These are phyloP conservation scores for Lepidotrigona ventralis DNA, from an alignment of 1,140 invertebrate genomes.

Conservation along the genomic window DNA sequence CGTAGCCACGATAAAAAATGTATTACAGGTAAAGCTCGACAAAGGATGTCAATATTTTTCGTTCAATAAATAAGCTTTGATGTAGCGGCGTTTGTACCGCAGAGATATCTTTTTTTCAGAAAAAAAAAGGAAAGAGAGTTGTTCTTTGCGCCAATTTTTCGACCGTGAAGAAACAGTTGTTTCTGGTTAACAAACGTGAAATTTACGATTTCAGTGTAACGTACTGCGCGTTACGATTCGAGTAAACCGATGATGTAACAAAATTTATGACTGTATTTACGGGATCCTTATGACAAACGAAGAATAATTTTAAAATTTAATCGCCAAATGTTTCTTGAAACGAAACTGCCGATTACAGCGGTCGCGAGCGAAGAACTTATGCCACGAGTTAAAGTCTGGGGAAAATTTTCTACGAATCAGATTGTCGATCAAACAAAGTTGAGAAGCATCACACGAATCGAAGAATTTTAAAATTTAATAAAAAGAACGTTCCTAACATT, in stretches of 20 bases:
- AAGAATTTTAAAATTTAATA: background rate
- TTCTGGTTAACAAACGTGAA: background rate
- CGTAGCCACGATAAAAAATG: background rate
- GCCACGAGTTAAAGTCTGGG: background rate
- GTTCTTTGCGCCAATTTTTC: background rate
- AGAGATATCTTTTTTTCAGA: background rate
- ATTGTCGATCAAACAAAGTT: background rate
- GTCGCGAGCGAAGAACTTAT: background rate
- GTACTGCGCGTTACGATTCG: background rate
- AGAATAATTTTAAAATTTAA: background rate
- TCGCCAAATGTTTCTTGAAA: background rate
- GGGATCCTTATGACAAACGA: no score
- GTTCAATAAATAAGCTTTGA: background rate
- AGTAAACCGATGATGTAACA: background rate
- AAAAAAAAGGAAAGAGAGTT: background rate
- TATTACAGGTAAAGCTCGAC: background rate
- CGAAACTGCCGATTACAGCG: no score
- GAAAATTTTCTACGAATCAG: background rate
- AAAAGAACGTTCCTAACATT: background rate
- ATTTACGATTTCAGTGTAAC: background rate
- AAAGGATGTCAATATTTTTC: conserved; percentile 24
- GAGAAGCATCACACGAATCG: background rate
- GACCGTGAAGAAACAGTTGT: background rate
- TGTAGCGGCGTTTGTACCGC: background rate
- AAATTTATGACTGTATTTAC: background rate